Conservation (phyloP, 2,797 vertebrate genomes). For the Nothura maculosa region DNA sequence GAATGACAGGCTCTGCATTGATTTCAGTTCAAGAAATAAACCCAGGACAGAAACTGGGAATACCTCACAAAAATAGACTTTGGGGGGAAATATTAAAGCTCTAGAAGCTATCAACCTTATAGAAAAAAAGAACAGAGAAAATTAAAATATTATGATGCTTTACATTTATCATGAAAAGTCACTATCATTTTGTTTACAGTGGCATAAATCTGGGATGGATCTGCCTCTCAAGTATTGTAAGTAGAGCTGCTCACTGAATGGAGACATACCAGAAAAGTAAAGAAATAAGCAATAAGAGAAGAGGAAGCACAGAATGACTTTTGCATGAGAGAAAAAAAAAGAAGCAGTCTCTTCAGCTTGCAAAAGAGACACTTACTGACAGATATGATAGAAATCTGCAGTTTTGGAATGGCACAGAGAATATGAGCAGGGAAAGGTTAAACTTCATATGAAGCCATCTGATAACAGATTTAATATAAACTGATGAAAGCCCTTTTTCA, state of each 20-base stretch:
- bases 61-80: neutral
- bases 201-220: neutral
- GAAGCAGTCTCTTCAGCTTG: neutral
- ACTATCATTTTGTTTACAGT: neutral
- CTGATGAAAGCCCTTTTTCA: neutral
- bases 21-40: neutral
- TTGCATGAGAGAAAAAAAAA: neutral
- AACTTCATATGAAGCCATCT: neutral
- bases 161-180: neutral
- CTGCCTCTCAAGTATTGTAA: neutral
- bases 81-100: neutral
- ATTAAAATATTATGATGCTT: neutral
- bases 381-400: neutral
- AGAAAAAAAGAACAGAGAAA: neutral
- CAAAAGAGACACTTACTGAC: neutral
- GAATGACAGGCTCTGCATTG: accelerated
- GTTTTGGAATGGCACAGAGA: neutral
- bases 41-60: neutral
- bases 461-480: neutral
- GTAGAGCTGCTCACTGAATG: neutral
- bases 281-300: neutral
- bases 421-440: neutral
- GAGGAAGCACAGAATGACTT: neutral
- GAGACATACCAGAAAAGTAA: neutral
- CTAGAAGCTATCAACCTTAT: neutral